phyloP scores from a whole-genome alignment of 2,888 invertebrate species.

The Gisinianus flammeolus region DNA sequence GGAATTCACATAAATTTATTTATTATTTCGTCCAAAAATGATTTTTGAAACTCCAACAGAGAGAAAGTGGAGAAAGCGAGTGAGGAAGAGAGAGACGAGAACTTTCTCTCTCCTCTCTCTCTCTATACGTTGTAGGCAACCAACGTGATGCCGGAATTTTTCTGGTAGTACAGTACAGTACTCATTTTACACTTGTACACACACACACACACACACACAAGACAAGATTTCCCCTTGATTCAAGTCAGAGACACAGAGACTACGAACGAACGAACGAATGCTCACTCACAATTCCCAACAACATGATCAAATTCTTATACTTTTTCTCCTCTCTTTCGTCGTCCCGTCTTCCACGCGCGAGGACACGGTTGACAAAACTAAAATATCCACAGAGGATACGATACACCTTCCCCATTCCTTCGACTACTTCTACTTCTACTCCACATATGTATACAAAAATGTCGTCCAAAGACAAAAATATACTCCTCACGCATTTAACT shows the following conservation, averaged over 20 bases:
- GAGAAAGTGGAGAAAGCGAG: too few relatives aligned
- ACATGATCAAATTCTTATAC: not conserved
- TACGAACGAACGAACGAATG: not conserved
- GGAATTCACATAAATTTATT: constrained; percentile 50
- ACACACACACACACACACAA: too few relatives aligned
- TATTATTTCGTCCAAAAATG: constrained; percentile 42
- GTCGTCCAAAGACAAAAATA: too few relatives aligned
- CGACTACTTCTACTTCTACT: too few relatives aligned
- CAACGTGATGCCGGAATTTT: constrained; percentile 15
- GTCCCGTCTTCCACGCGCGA: not conserved
- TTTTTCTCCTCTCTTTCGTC: not conserved
- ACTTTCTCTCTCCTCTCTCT: constrained; percentile 11
- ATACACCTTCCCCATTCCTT: too few relatives aligned
- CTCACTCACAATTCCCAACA: constrained; percentile 14
- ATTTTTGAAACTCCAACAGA: constrained; percentile 36
- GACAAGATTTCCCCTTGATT: too few relatives aligned
- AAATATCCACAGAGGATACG: constrained; percentile 12
- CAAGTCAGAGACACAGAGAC: too few relatives aligned
- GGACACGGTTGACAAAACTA: not conserved
- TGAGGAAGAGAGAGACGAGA: constrained; percentile 6
- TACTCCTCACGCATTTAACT: too few relatives aligned
- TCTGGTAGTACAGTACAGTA: too few relatives aligned
- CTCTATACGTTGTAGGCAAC: constrained; percentile 1
- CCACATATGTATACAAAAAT: too few relatives aligned
- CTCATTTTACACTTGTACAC: too few relatives aligned